Conservation (phyloP, 2,888 invertebrate genomes). For the Rhagonycha fulva region DNA sequence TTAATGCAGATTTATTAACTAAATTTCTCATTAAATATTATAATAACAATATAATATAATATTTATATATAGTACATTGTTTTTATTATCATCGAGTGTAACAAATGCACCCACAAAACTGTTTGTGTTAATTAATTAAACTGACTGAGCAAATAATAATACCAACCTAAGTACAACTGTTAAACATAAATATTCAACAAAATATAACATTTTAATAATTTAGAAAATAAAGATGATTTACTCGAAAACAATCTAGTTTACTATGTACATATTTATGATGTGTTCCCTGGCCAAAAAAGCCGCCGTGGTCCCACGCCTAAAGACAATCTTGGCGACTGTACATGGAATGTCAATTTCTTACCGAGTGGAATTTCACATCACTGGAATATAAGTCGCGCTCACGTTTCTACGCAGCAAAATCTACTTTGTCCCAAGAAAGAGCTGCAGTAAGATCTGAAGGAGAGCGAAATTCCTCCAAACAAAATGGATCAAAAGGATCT, state of each 20-base stretch:
- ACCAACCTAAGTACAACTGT: constrained; percentile 5
- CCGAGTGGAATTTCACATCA: constrained; percentile 53
- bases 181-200: constrained; percentile 45
- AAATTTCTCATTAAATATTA: neutral
- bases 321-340: constrained; percentile 53
- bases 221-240: constrained; percentile 47
- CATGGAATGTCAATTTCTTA: constrained; percentile 53
- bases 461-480: constrained; percentile 64
- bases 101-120: neutral
- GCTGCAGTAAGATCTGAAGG: constrained; percentile 63
- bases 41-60: neutral
- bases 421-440: constrained; percentile 77
- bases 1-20: neutral
- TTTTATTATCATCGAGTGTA: neutral
- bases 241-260: constrained; percentile 47
- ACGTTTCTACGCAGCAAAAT: constrained; percentile 67
- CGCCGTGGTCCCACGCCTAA: constrained; percentile 55
- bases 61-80: neutral
- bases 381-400: constrained; percentile 47
- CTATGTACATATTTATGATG: constrained; percentile 43
- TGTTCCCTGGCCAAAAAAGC: constrained; percentile 53
- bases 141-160: constrained; percentile 28
- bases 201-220: constrained; percentile 53
- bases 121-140: neutral
- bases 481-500: constrained; percentile 68